Base-by-base conservation (phyloP, 1,140 invertebrate species). In the Coelopa frigida region DNA sequence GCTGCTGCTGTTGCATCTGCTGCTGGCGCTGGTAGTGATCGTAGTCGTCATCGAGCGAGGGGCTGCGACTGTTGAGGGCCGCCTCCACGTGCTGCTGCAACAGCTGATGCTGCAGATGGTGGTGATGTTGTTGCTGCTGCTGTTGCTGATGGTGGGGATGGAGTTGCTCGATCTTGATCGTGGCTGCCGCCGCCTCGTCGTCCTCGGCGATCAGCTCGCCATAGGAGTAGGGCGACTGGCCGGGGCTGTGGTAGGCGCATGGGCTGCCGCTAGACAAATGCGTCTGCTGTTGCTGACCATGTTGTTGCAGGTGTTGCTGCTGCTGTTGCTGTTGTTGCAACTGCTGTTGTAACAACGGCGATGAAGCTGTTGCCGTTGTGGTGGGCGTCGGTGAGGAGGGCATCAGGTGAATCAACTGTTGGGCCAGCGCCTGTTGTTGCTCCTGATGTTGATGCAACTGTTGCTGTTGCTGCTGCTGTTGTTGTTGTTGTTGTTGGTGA, bases 1-100 rank as follows among this genome's bases (percentile, higher is more conserved):
- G 59, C 18, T 61, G 55, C 21, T 48, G 51, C 61, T 68, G 48
- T 53, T 68, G 32, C 57, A 66, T 41, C 55, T 58, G 40, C 52
- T 60, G 27, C 48, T 49, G 35, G 50, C 48, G 41, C 12, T 54
- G 51, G 7, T 56, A 55, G 4, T 60, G 59, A 31, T 45, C 50
- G 20, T 38, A 47, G 18, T 48, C 46, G 1, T 38, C 37, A 32
- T 43, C 40, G 17, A 46, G 27, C 23, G 50, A 47, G 7, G 46
- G 27, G n/a, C 38, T 35, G 15, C 40, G 29, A 24, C 49, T 50
- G 11, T 29, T 35, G n/a, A 44, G 35, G 17, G 26, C 21, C 2
- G 5, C 18, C 12, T 17, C 22, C 18, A 35, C n/a, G 7, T 49
- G 32, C 22, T 44, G 40, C 2, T 48, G 48, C 7, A 31, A 24